These are phyloP conservation scores for Psittacus erithacus DNA, from an alignment of 2,113 vertebrate genomes.

Conservation along the genomic window DNA sequence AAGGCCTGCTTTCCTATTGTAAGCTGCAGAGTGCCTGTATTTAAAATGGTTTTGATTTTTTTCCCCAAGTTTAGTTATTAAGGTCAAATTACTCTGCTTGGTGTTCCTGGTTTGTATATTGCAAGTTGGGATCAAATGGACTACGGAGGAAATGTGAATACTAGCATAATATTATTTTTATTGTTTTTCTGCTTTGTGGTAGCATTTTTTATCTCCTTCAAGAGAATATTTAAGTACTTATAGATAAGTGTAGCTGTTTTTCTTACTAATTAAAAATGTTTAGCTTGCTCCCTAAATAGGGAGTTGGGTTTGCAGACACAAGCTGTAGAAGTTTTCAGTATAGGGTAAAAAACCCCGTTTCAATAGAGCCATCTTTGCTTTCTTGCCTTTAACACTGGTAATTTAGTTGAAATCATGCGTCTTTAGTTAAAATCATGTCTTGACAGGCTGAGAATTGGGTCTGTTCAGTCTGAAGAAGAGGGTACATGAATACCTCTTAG, in stretches of 20 bases:
- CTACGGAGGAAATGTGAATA: not conserved
- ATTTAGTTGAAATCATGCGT: not conserved
- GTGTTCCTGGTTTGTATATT: not conserved
- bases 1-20: not conserved
- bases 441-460: not conserved
- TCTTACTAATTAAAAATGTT: not conserved
- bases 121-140: not conserved
- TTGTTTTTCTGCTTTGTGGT: not conserved
- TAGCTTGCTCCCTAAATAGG: not conserved
- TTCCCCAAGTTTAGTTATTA: not conserved
- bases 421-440: not conserved
- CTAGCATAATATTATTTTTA: not conserved
- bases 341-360: not conserved
- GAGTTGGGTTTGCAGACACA: not conserved
- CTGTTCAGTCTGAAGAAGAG: not conserved
- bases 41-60: not conserved
- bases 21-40: not conserved
- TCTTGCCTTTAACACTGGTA: not conserved
- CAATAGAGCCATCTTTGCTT: not conserved
- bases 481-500: not conserved
- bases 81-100: not conserved
- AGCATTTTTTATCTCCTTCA: not conserved
- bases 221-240: not conserved
- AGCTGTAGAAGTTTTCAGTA: not conserved
- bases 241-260: not conserved